A percentile compares a stretch with the other conserved stretches of the same genome.
Conservation (phyloP, 2,113 vertebrate species). For the Atlantisia rogersi region DNA sequence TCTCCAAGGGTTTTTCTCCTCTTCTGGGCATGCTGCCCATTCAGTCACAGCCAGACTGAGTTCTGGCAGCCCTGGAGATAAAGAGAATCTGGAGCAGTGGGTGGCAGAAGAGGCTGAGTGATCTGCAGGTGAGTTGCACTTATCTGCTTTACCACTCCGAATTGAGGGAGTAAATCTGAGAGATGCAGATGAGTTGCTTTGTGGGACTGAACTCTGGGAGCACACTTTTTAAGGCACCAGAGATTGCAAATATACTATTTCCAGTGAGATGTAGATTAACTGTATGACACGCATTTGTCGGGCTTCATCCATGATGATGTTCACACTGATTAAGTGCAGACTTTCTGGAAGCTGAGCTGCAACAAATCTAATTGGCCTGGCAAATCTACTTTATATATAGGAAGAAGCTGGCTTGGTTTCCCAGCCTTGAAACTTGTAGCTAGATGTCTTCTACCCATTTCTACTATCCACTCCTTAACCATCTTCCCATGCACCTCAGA, state of each 20-base stretch:
- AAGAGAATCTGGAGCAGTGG: not conserved
- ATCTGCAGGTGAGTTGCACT: not conserved
- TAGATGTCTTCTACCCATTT: not conserved
- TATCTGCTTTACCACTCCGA: not conserved
- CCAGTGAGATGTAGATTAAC: not conserved
- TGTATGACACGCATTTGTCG: not conserved
- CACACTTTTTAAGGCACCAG: not conserved
- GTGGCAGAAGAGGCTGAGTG: not conserved
- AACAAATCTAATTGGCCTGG: not conserved
- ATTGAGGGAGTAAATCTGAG: not conserved
- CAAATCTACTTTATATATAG: not conserved
- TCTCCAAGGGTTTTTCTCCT: not conserved
- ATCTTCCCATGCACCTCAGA: not conserved
- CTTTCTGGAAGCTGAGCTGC: not conserved
- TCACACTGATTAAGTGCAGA: not conserved
- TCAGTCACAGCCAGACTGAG: not conserved
- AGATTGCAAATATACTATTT: not conserved
- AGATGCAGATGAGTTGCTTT: not conserved
- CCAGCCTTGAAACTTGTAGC: not conserved
- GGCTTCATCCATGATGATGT: not conserved
- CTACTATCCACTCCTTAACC: not conserved
- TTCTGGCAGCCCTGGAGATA: not conserved
- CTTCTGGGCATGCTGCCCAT: not conserved
- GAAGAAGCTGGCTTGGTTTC: not conserved
- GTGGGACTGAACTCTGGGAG: not conserved